Conservation (phyloP, 2,888 invertebrate species). For the Caenorhabditis sp. region DNA sequence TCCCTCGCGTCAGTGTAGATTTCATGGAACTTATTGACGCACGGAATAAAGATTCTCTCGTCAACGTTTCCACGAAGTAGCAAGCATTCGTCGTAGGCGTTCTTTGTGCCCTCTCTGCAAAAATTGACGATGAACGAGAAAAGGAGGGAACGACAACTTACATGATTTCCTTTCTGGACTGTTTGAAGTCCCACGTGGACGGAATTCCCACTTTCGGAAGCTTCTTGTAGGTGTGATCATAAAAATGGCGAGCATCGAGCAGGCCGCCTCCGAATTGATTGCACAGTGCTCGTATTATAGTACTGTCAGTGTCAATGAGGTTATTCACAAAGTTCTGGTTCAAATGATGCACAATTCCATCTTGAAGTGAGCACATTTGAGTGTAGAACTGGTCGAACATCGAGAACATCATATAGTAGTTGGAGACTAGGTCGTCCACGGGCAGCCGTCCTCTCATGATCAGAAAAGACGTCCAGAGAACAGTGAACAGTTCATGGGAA, state of each 20-base stretch:
- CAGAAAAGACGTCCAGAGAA: slow-evolving; percentile 39
- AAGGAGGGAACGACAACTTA: slow-evolving; percentile 4
- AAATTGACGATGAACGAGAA: background rate
- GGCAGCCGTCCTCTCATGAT: slow-evolving; percentile 42
- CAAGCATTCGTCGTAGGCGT: slow-evolving; percentile 91
- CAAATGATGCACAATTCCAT: slow-evolving; percentile 56
- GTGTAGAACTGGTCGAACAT: slow-evolving; percentile 92
- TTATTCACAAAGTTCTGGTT: slow-evolving; percentile 62
- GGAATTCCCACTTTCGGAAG: slow-evolving; percentile 25
- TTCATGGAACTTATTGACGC: slow-evolving; percentile 17
- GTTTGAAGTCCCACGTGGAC: background rate
- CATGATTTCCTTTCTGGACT: slow-evolving; percentile 18
- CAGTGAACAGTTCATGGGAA: slow-evolving; percentile 25
- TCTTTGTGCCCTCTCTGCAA: slow-evolving; percentile 58
- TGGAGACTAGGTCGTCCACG: slow-evolving; percentile 91
- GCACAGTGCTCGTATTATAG: slow-evolving; percentile 82
- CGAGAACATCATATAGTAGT: slow-evolving; percentile 91
- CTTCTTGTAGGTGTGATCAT: slow-evolving; percentile 86
- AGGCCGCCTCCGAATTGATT: slow-evolving; percentile 87
- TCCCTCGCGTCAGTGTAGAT: slow-evolving; percentile 29
- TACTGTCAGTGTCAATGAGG: slow-evolving; percentile 20
- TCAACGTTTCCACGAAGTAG: slow-evolving; percentile 94
- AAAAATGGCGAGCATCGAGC: slow-evolving; percentile 92
- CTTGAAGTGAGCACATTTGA: slow-evolving; percentile 85
- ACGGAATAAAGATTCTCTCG: slow-evolving; percentile 88